Base-by-base conservation (phyloP, 2,797 vertebrate genomes). In the Tympanoctomys barrerae region DNA sequence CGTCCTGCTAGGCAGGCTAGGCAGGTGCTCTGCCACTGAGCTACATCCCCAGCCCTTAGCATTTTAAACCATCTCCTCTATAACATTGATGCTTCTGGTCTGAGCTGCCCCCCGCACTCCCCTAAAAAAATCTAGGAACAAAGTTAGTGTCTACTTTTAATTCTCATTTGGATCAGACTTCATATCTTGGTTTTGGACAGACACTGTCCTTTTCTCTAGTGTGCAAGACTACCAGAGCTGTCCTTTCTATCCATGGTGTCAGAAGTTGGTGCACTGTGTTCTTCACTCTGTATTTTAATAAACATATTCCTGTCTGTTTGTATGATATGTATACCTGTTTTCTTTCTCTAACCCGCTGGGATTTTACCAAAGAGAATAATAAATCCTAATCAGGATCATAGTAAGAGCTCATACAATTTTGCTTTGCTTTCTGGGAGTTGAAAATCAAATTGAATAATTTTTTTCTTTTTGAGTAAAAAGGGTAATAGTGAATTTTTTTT, bases 341-440 rank as follows among this genome's bases (percentile, higher is more conserved):
- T 22, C 9, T 21, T 90, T 87, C 66, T 39, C n/a, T 73, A 26
- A 8, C 24, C 26, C 57, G 52, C 6, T 78, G 78, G 33, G 36
- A 52, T 54, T 90, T 93, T 71, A 73, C n/a, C 36, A 59, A 91
- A 94, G 54, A 79, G 31, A 77, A 87, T 88, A 95, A 31, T 28
- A 59, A 71, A 54, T 85, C 46, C 77, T 87, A 80, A 49, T 78
- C 22, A 62, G 14, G 64, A 89, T 94, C 91, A 73, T 36, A 77
- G 36, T 24, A n/a, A 71, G 5, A 42, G 39, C 19, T 26, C 33
- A n/a, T 61, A 7, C 2, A 78, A 0, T 57, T 78, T 95, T 90
- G 71, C 70, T 91, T 95, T 80, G 42, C 42, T 82, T 93, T 91
- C 33, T 68, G 1, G 14, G 14, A 95, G 21, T 39, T 82, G 79